Evolutionary conservation across 2,797 vertebrate species (phyloP), one percentile per base, ranked within the genome.

Genomic region (Sparus aurata): DNA sequence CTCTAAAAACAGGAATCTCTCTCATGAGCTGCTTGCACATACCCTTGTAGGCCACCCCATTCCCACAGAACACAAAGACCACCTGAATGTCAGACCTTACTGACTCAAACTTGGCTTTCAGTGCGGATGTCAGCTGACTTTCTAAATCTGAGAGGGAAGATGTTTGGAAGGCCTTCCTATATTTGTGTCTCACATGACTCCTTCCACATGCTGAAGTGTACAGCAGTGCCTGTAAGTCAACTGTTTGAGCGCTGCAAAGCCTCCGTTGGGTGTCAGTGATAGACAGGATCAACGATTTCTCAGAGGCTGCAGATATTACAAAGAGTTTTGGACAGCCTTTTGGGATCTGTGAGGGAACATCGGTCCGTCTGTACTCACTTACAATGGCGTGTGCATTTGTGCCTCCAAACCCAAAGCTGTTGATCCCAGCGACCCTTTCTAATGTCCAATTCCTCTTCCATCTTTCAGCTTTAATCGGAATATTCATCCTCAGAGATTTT

Each of bases 331-430:
- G 76, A 20, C 87, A 82, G 34, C 77, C 69, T 80, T 92, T 71
- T 47, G n/a, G 82, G 53, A 86, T 87, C 49, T 76, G 30, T 41
- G 73, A 73, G 38, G 87, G 72, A 75, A 61, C 1, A 0, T 69
- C 50, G 1, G 63, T 64, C 74, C 94, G 87, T 61, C 86, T 94
- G 59, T 95, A 72, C 69, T 97, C 94, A 81, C 87, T 96, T 18
- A 98, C 89, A 70, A 98, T 93, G 3, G 77, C 87, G 27, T 98
- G 97, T 79, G 95, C 95, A 87, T 98, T 98, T 61, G 97, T 98
- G 61, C 97, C 97, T 55, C 97, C 97, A 93, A 98, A 97, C 12
- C 97, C 97, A 95, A 98, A 98, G 88, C 93, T 96, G 88, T 96
- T 98, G 82, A 98, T 86, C 20, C 97, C 97, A 80, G 96, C 97